Base-by-base conservation (phyloP, 2,888 invertebrate genomes). In the Ectobius pallidus region DNA sequence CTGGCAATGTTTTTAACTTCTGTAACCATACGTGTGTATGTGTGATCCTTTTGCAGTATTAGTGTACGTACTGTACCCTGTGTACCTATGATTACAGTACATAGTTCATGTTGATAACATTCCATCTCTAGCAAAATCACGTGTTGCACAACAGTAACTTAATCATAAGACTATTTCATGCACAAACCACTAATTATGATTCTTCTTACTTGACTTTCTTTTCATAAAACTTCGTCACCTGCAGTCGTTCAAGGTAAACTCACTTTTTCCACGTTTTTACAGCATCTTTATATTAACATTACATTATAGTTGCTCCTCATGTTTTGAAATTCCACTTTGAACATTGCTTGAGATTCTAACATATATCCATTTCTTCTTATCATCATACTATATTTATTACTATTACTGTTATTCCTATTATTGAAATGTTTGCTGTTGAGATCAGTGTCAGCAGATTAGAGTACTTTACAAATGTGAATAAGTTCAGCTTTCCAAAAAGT, bases 191-290 rank as follows among this genome's bases (percentile, higher is more conserved):
- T 71, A 75, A 65, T 74, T 62, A 70, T 73, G 44, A 73, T 70
- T 73, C 61, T 73, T 73, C 71, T 73, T 73, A 72, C 72, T 75
- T 74, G 73, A 72, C 73, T 75, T 75, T 74, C 74, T 76, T 77
- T 77, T 74, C 74, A 74, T 71, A 73, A 75, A 73, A 67, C 73
- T 75, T 72, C 70, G 70, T 75, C 76, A 65, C 71, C 74, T 75
- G 76, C 75, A 77, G 77, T 76, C 76, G 70, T 76, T 76, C 76
- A 72, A 77, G 77, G 77, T 77, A 77, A 77, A 74, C 71, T 63
- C 65, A 69, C 65, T 73, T 73, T 74, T 69, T 70, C 69, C 71
- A 55, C 39, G 61, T 72, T 67, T 72, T 72, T 67, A 67, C 72
- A 72, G 72, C 67, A 72, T 72, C 55, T 55, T 39, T 69, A 69